Evolutionary conservation across 2,113 vertebrate species (phyloP).

Genomic region (Tauraco erythrolophus): DNA sequence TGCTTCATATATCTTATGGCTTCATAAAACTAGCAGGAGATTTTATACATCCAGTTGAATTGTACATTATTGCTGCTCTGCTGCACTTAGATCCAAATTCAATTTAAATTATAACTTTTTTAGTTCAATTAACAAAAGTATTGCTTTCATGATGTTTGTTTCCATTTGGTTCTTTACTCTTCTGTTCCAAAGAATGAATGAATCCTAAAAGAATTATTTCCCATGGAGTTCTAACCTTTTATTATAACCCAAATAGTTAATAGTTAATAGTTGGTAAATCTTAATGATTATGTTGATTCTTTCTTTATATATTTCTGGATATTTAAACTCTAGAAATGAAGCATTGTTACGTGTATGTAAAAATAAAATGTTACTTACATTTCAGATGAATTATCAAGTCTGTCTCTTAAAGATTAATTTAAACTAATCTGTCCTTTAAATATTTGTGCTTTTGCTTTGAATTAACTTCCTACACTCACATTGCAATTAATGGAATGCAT

Average conservation of each 20-base stretch:
- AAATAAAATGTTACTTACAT: not conserved
- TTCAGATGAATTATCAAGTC: not conserved
- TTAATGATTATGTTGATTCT: not conserved
- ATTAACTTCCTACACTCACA: not conserved
- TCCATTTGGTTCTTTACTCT: not conserved
- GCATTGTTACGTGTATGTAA: not conserved
- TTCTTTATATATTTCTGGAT: no score
- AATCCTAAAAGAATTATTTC: not conserved
- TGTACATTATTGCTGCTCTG: not conserved
- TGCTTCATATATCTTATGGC: not conserved
- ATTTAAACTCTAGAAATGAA: not conserved
- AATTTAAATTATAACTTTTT: conserved; percentile 12
- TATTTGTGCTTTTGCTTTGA: not conserved
- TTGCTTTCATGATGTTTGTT: not conserved
- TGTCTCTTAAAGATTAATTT: not conserved
- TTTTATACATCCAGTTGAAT: not conserved
- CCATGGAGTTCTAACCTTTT: not conserved
- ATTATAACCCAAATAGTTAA: not conserved
- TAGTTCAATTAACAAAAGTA: not conserved
- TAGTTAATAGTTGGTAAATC: not conserved
- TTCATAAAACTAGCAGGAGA: conserved; percentile 5
- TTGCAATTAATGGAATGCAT: not conserved
- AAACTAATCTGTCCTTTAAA: not conserved
- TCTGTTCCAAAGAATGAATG: not conserved
- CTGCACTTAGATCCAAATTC: not conserved